Evolutionary conservation across 2,888 invertebrate species (phyloP), one percentile per base, ranked within the genome.

Genomic region (Periphyllus acericola): DNA sequence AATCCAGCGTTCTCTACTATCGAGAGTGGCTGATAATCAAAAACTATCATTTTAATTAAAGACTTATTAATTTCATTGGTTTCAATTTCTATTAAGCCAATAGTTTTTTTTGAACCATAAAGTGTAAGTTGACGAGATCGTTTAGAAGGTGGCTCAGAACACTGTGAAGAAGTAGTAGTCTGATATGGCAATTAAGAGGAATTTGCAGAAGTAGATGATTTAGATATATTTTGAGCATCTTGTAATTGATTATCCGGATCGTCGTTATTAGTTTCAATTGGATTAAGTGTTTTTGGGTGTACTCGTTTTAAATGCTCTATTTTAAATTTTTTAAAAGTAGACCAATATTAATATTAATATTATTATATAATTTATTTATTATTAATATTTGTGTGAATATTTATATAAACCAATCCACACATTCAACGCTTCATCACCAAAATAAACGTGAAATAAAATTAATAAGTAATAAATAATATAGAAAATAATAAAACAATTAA

Each of bases 1-100:
- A 91, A 90, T 34, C 91, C 90, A 75, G 83, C 55, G 89, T 90
- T 90, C 89, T 91, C 90, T 8, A 91, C 90, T 72, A 91, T 81
- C 2, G 90, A 90, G 40, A 90, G 81, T 14, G 90, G 90, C 80
- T 90, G 90, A 89, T 89, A 90, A 87, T 90, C 90, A 25, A 32
- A n/a, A 25, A 84, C 83, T 25, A 90, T 89, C 89, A 90, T 89
- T 89, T 90, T 90, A 36, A 90, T 34, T 79, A 79, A 79, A 55
- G 36, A 9, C 60, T 60, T 79, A 52, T 76, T 52, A 46, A 76
- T 76, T 46, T 46, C 46, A 46, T 76, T 76, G 29, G 46, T 29
- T 76, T 76, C 52, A 76, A 52, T 76, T 76, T 76, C 29, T 76
- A 29, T 52, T 46, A 52, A 46, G 17, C 52, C 52, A 76, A 52